phyloP scores from a whole-genome alignment of 2,888 invertebrate species.

The Panzeria rudis region DNA sequence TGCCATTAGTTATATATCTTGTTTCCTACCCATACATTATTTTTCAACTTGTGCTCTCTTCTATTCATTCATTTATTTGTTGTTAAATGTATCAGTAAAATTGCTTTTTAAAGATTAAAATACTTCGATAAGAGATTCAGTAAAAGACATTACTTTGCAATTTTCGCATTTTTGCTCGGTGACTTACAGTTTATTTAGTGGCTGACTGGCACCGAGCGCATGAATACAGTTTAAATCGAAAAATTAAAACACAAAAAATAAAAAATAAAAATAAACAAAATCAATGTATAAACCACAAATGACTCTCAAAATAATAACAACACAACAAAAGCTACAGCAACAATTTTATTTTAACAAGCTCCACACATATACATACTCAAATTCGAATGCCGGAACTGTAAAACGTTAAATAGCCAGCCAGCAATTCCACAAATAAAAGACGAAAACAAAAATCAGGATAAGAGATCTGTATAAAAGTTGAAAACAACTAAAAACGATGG shows the following conservation, averaged over 20 bases:
- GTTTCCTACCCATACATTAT: slow-evolving; percentile 1
- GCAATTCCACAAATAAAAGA: slow-evolving; percentile 13
- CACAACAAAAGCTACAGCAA: slow-evolving; percentile 30
- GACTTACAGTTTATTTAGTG: slow-evolving; percentile 45
- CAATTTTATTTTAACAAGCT: slow-evolving; percentile 18
- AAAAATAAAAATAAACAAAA: neutral
- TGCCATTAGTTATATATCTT: slow-evolving; percentile 52
- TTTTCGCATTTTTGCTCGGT: slow-evolving; percentile 60
- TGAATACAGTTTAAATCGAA: slow-evolving; percentile 21
- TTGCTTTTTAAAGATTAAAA: slow-evolving; percentile 66
- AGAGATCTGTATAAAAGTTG: slow-evolving; percentile 44
- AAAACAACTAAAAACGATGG: slow-evolving; percentile 41
- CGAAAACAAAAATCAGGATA: slow-evolving; percentile 38
- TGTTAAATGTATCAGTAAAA: slow-evolving; percentile 62
- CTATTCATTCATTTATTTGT: slow-evolving; percentile 33
- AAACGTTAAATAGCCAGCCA: slow-evolving; percentile 64
- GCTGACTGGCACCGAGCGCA: slow-evolving; percentile 45
- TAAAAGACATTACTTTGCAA: slow-evolving; percentile 69
- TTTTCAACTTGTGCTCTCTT: slow-evolving; percentile 11
- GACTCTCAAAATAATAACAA: slow-evolving; percentile 54
- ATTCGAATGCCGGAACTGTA: slow-evolving; percentile 55
- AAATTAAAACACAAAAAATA: neutral
- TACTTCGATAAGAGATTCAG: slow-evolving; percentile 59
- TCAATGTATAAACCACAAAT: slow-evolving; percentile 61
- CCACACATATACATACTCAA: slow-evolving; percentile 7